Evolutionary conservation across 37 sponge, comb jelly and placozoan genomes (phyloP), one percentile per base, ranked within the genome.

Genomic region (Hormiphora californensis): DNA sequence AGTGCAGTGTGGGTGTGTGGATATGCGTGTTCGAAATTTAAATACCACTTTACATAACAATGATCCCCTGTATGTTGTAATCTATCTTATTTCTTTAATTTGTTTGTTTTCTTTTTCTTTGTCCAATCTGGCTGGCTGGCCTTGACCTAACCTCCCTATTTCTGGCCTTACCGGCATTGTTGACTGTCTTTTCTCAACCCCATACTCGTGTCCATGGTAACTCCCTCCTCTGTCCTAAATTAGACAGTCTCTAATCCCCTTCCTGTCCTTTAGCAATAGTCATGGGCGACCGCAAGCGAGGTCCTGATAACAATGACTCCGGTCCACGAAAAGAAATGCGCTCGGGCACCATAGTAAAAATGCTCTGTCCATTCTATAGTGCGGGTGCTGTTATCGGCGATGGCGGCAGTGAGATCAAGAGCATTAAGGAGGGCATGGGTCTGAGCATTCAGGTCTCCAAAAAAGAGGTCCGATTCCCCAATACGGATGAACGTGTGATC

Each of bases 291-390:
- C 81, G 81, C 43, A 73, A 73, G 81, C 81, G 81, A 73, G 81
- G 81, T 73, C 81, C 81, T 73, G 81, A 73, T 30, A 43, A 33
- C 23, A n/a, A n/a, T n/a, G 81, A 73, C 35, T 46, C 40, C 21
- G 81, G 81, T 46, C 35, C 81, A 73, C 43, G 81, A 41, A 73
- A 73, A 73, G 81, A 73, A 73, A 73, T 73, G 81, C 43, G 81
- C 32, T 73, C 81, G 12, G 81, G 81, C 2, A 73, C 81, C 8
- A 33, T 73, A 23, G 17, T 73, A 27, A 73, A 73, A 73, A 73
- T 73, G 81, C 81, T 73, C 43, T 73, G 81, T 73, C 81, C 81
- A 21, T 73, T 73, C 81, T 73, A 73, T 73, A 73, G 81, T 73
- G 81, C 81, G 19, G 81, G 81, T 30, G 81, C 81, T 23, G 43